A percentile compares a stretch with the other conserved stretches of the same genome.
Conservation (phyloP, 2,797 vertebrate genomes). For the Sus cebifrons region DNA sequence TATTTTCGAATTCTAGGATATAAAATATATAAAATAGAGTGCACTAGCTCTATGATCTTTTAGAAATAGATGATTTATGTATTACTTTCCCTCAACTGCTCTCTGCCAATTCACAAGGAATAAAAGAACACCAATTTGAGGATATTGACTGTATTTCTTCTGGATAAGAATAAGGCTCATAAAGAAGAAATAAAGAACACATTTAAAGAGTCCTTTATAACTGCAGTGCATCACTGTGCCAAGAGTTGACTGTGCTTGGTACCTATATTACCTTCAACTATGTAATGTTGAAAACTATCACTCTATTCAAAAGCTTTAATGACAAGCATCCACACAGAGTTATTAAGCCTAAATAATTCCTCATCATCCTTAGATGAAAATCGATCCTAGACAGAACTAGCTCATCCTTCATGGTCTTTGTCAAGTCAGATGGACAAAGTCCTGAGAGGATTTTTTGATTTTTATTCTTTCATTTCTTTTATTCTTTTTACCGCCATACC, state of each 20-base stretch:
- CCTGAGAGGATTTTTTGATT: background rate
- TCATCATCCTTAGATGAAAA: background rate
- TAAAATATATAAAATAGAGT: background rate
- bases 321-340: background rate
- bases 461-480: too few relatives aligned
- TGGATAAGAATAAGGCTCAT: slow-evolving; percentile 9
- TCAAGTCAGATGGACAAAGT: background rate
- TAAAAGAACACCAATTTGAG: background rate
- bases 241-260: background rate
- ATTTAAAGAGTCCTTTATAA: background rate
- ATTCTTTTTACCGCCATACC: too few relatives aligned
- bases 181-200: background rate
- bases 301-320: background rate
- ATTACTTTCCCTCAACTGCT: background rate
- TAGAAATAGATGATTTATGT: background rate
- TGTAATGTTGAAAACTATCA: background rate
- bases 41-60: background rate
- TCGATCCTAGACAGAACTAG: background rate
- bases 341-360: background rate
- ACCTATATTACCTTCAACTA: background rate
- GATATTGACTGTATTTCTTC: slow-evolving; percentile 2
- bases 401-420: background rate
- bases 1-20: background rate
- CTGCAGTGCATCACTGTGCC: background rate
- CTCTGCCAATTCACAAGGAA: background rate